Evolutionary conservation across 2,113 vertebrate genomes (phyloP).

Genomic region (Alethe diademata): DNA sequence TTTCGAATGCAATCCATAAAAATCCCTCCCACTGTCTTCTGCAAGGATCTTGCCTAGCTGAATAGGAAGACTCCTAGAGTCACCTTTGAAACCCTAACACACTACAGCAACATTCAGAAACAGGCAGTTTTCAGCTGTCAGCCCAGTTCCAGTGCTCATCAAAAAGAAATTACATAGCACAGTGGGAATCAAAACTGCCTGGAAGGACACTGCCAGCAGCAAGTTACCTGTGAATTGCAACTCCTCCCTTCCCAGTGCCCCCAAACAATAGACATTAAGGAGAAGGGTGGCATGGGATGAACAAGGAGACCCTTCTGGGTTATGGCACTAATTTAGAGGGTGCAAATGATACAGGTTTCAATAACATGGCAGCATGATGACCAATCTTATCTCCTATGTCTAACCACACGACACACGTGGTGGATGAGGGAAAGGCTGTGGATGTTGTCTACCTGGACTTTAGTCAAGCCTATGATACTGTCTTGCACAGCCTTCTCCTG

Average conservation of each 20-base stretch:
- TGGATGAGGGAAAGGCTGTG: background rate
- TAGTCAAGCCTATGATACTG: background rate
- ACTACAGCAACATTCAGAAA: background rate
- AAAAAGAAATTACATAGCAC: background rate
- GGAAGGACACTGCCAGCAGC: background rate
- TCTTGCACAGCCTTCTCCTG: background rate
- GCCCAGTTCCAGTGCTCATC: background rate
- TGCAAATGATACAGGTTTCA: background rate
- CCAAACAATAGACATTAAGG: background rate
- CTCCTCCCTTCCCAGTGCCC: background rate
- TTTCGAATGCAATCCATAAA: rapidly evolving
- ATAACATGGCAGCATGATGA: background rate
- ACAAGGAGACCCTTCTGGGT: background rate
- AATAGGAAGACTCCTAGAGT: background rate
- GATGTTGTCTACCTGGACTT: background rate
- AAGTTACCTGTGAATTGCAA: background rate
- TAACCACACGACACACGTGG: background rate
- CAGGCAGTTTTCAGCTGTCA: background rate
- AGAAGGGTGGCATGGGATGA: background rate
- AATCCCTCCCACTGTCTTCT: background rate
- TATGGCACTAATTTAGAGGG: background rate
- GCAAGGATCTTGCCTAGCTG: background rate
- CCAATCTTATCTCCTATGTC: background rate
- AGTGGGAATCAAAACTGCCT: background rate
- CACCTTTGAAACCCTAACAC: background rate